A percentile compares a stretch with the other conserved stretches of the same genome.
Evolutionary conservation across 1,140 invertebrate species (phyloP).

Genomic region (Delia radicum): DNA sequence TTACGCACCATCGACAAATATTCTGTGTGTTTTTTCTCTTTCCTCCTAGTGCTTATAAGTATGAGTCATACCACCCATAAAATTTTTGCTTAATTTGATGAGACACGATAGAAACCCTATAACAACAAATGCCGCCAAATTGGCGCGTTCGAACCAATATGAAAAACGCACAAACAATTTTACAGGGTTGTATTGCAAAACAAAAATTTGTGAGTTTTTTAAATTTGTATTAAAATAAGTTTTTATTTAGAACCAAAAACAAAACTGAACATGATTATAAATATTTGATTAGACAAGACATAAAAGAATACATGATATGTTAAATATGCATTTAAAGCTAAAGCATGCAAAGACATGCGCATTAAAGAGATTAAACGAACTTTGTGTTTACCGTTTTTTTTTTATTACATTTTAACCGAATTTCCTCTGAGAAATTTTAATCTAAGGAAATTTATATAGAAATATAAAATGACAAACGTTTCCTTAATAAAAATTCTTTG

Average conservation of each 20-base stretch:
- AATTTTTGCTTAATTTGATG: constrained; percentile 15
- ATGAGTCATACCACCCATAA: too few relatives aligned
- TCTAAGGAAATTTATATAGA: too few relatives aligned
- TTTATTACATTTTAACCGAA: too few relatives aligned
- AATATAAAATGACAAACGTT: too few relatives aligned
- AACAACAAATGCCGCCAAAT: constrained; percentile 3
- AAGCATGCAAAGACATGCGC: background rate
- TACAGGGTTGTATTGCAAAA: background rate
- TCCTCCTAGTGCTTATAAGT: background rate
- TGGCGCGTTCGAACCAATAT: background rate
- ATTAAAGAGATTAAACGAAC: background rate
- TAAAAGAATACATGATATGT: too few relatives aligned
- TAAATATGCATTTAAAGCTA: too few relatives aligned
- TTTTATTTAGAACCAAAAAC: background rate
- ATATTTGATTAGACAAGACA: background rate
- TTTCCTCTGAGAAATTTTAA: too few relatives aligned
- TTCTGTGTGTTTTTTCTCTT: background rate
- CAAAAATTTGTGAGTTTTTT: background rate
- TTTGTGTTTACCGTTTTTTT: too few relatives aligned
- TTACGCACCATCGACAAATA: background rate
- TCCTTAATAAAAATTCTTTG: too few relatives aligned
- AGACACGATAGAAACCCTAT: constrained; percentile 17
- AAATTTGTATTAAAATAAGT: background rate
- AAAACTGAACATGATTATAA: background rate
- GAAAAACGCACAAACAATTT: background rate